These are phyloP conservation scores for Drosophila rubida DNA, from an alignment of 2,888 invertebrate species.

Conservation along the genomic window DNA sequence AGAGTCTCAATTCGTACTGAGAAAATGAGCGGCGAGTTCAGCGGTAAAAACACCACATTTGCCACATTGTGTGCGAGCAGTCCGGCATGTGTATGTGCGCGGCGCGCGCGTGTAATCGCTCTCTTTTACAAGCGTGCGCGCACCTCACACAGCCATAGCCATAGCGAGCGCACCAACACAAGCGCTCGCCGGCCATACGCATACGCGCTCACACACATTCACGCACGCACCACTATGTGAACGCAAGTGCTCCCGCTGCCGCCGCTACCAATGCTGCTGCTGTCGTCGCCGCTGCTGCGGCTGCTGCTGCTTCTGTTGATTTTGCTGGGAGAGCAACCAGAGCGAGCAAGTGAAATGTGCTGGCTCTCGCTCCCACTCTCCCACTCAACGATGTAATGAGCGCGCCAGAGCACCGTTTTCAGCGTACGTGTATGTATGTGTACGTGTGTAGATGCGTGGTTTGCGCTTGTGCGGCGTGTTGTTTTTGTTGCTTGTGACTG, in stretches of 20 bases:
- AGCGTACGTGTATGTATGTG: slow-evolving; percentile 1
- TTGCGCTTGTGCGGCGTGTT: slow-evolving; percentile 25
- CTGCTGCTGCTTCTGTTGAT: not conserved
- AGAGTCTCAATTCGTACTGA: slow-evolving; percentile 75
- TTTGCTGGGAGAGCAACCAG: slow-evolving; percentile 37
- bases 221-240: slow-evolving; percentile 26
- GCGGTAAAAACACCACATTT: slow-evolving; percentile 55
- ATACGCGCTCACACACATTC: slow-evolving; percentile 4
- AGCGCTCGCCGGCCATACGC: slow-evolving; percentile 11
- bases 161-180: slow-evolving; percentile 16
- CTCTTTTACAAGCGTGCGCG: slow-evolving; percentile 69
- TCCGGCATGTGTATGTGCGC: slow-evolving; percentile 46
- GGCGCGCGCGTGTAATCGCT: slow-evolving; percentile 56
- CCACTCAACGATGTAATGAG: slow-evolving; percentile 56
- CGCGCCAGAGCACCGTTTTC: slow-evolving; percentile 34
- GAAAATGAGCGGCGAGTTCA: slow-evolving; percentile 60
- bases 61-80: slow-evolving; percentile 61
- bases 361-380: slow-evolving; percentile 54
- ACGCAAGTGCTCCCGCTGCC: slow-evolving; percentile 32
- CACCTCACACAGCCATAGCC: slow-evolving; percentile 35
- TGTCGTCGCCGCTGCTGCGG: not conserved
- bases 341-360: slow-evolving; percentile 58
- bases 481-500: slow-evolving; percentile 56
- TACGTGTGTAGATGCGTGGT: slow-evolving; percentile 11
- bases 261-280: not conserved